Base-by-base conservation (phyloP, 2,797 vertebrate genomes). In the Enteromius trimaculatus region DNA sequence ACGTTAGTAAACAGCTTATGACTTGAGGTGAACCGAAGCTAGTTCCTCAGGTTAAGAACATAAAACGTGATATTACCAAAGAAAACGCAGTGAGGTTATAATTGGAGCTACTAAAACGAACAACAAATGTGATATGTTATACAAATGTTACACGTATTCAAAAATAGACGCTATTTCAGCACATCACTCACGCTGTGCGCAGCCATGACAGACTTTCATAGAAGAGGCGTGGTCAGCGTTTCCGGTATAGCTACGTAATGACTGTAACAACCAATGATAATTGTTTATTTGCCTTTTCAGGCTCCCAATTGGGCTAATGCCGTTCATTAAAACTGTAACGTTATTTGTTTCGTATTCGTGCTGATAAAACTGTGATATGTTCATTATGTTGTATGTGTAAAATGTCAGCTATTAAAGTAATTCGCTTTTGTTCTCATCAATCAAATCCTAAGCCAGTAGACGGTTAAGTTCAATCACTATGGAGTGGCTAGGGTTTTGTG, bases 181-280 rank as follows among this genome's bases (percentile, higher is more conserved):
- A 47, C 23, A n/a, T 44, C 10, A 13, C 31, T 71, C 16, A 7
- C 39, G 10, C 26, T 10, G 42, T 5, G 29, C 11, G 66, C 53
- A 26, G 75, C 82, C 75, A 83, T 83, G 53, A 70, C 75, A 78
- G 75, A 80, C 5, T 23, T 10, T 1, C 13, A 10, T 0, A 6
- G 3, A 23, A 10, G 42, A 6, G 82, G 82, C 53, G 82, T 70
- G 65, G 29, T 16, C 44, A 10, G 3, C 3, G 17, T 66, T 58
- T 77, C 62, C 72, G 31, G 47, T 6, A 76, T 3, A 49, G 3
- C 1, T 1, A 17, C 62, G n/a, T 62, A 31, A 69, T 10, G 8
- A 21, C 2, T 26, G 3, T 14, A 44, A 13, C 17, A 60, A 29
- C 47, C 51, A 60, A 69, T 42, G 34, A 9, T 19, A 65, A 53